Conservation (phyloP, 2,888 invertebrate genomes). For the Drosophila rubida region DNA sequence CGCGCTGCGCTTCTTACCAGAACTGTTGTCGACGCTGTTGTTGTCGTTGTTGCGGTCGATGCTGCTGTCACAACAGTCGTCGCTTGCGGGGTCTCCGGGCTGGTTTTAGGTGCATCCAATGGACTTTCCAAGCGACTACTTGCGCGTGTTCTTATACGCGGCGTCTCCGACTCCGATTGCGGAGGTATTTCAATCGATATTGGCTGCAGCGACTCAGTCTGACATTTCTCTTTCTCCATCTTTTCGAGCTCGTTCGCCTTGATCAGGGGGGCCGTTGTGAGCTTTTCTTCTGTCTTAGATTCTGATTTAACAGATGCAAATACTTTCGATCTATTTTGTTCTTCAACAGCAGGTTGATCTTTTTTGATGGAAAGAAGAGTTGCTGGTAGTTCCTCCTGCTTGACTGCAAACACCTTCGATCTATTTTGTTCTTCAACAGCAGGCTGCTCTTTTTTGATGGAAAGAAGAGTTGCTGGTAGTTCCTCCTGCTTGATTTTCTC, state of each 20-base stretch:
- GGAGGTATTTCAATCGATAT: constrained; percentile 93
- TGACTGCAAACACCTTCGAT: too few relatives aligned
- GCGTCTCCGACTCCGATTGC: constrained; percentile 84
- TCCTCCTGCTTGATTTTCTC: constrained; percentile 57
- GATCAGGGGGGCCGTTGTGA: constrained; percentile 2
- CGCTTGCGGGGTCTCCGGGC: constrained; percentile 68
- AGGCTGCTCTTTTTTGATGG: constrained; percentile 31
- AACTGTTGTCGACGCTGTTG: constrained; percentile 53
- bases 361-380: constrained; percentile 42
- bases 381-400: constrained; percentile 44
- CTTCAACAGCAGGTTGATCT: constrained; percentile 16
- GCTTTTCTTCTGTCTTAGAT: constrained; percentile 26
- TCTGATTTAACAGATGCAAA: constrained; percentile 34
- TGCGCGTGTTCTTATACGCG: constrained; percentile 88
- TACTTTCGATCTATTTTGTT: constrained; percentile 7
- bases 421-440: too few relatives aligned
- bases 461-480: constrained; percentile 33
- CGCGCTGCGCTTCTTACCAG: constrained; percentile 51
- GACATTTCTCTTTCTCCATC: constrained; percentile 40
- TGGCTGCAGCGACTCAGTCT: constrained; percentile 86
- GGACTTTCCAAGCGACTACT: constrained; percentile 90
- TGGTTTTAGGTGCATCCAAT: constrained; percentile 85
- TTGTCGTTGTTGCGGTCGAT: constrained; percentile 19
- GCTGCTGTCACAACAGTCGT: constrained; percentile 12
- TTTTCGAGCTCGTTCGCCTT: constrained; percentile 22